A percentile compares a stretch with the other conserved stretches of the same genome.
Conservation (phyloP, 2,888 invertebrate species). For the Chrysodeixis includens region DNA sequence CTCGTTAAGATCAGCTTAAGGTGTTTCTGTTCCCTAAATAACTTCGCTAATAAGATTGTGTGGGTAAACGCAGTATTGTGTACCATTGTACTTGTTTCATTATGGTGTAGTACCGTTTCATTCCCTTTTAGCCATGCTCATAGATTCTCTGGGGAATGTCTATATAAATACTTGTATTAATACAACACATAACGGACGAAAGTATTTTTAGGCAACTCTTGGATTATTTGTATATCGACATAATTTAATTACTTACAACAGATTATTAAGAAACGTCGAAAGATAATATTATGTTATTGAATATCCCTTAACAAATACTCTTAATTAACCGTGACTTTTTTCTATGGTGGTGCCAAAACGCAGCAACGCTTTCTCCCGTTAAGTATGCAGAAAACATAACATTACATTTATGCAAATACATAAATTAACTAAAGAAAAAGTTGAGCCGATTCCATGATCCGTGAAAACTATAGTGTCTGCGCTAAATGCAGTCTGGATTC, state of each 20-base stretch:
- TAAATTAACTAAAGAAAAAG: too few species aligned
- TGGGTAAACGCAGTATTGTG: conserved; percentile 11
- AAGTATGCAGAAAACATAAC: too few species aligned
- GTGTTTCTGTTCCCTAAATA: conserved; percentile 40
- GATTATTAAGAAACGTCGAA: too few species aligned
- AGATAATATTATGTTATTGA: too few species aligned
- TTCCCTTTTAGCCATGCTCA: not conserved
- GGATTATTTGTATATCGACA: too few species aligned
- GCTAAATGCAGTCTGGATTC: not conserved
- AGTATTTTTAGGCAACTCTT: not conserved
- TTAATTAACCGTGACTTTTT: too few species aligned
- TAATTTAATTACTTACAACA: too few species aligned
- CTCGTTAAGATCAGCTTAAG: conserved; percentile 52
- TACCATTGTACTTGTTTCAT: conserved; percentile 18
- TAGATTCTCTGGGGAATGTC: not conserved
- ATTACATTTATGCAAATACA: too few species aligned
- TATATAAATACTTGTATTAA: not conserved
- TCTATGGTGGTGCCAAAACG: too few species aligned
- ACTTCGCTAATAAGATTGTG: conserved; percentile 53
- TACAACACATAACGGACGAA: not conserved
- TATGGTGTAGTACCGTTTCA: not conserved
- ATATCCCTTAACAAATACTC: too few species aligned
- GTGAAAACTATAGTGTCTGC: not conserved
- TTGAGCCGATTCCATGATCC: too few species aligned
- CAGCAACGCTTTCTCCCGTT: too few species aligned